A percentile compares a stretch with the other conserved stretches of the same genome.
Evolutionary conservation across 2,113 vertebrate genomes (phyloP).

Genomic region (Piprites chloris): DNA sequence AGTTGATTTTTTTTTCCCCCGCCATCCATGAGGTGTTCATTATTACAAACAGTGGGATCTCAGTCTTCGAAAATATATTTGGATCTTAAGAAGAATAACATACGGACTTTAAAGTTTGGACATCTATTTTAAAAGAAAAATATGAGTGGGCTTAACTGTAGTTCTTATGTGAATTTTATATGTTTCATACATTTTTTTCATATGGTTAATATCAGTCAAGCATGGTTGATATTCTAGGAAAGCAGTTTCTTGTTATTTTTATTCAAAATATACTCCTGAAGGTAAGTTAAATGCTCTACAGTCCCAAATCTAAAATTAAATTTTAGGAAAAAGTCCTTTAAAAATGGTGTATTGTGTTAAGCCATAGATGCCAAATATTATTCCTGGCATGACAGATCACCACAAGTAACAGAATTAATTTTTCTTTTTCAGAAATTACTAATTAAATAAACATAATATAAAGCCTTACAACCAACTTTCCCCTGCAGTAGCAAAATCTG

Average conservation of each 20-base stretch:
- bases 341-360: slow-evolving; percentile 47
- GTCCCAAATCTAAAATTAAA: slow-evolving; percentile 58
- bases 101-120: background rate
- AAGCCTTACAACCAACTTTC: background rate
- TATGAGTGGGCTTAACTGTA: slow-evolving; percentile 18
- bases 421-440: slow-evolving; percentile 54
- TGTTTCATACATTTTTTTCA: slow-evolving; percentile 22
- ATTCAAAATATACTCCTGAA: slow-evolving; percentile 64
- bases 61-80: slow-evolving; percentile 40
- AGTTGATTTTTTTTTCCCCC: background rate
- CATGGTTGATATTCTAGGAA: slow-evolving; percentile 50
- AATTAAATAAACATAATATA: slow-evolving; percentile 50
- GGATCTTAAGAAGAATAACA: slow-evolving; percentile 44
- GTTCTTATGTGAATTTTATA: slow-evolving; percentile 40
- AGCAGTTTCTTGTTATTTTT: slow-evolving; percentile 62
- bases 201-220: slow-evolving; percentile 59
- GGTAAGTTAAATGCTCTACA: slow-evolving; percentile 26
- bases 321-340: slow-evolving; percentile 30
- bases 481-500: background rate
- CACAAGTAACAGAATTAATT: slow-evolving; percentile 46
- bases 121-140: slow-evolving; percentile 55
- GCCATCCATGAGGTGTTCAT: slow-evolving; percentile 27
- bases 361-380: slow-evolving; percentile 31
- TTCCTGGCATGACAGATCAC: slow-evolving; percentile 11
- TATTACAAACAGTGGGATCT: slow-evolving; percentile 31